These are phyloP conservation scores for Micronycteris hirsuta DNA, from an alignment of 2,113 vertebrate genomes.

Conservation along the genomic window DNA sequence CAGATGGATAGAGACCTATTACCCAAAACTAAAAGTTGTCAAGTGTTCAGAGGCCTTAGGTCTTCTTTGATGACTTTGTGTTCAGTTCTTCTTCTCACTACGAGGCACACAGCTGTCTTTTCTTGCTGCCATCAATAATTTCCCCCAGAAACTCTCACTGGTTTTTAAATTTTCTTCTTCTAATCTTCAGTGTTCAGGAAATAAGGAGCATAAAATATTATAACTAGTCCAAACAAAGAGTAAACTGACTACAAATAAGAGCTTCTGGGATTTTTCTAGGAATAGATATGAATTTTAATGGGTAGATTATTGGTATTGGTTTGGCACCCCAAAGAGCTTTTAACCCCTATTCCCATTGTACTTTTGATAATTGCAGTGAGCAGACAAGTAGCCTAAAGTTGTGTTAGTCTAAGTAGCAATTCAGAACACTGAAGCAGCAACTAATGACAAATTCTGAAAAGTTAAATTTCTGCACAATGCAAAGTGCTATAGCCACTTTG, in stretches of 20 bases:
- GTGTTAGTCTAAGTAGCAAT: neutral
- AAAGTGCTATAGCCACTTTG: neutral
- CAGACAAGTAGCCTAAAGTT: neutral
- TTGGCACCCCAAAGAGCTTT: neutral
- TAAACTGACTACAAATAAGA: neutral
- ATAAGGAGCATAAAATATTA: neutral
- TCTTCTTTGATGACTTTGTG: neutral
- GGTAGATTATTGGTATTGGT: neutral
- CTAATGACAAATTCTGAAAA: neutral
- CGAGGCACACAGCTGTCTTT: neutral
- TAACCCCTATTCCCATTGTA: neutral
- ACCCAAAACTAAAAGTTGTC: neutral
- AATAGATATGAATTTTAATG: neutral
- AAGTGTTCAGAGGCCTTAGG: neutral
- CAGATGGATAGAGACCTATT: neutral
- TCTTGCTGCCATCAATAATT: neutral
- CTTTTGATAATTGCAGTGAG: neutral
- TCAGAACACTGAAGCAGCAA: neutral
- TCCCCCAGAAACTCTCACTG: neutral
- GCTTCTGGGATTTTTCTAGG: neutral
- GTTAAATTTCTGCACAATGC: neutral
- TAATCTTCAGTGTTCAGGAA: neutral
- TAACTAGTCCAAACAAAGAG: neutral
- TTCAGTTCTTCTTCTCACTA: neutral
- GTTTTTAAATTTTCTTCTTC: constrained; percentile 23